These are phyloP conservation scores for Phengaris arion DNA, from an alignment of 2,888 invertebrate species.

Conservation along the genomic window DNA sequence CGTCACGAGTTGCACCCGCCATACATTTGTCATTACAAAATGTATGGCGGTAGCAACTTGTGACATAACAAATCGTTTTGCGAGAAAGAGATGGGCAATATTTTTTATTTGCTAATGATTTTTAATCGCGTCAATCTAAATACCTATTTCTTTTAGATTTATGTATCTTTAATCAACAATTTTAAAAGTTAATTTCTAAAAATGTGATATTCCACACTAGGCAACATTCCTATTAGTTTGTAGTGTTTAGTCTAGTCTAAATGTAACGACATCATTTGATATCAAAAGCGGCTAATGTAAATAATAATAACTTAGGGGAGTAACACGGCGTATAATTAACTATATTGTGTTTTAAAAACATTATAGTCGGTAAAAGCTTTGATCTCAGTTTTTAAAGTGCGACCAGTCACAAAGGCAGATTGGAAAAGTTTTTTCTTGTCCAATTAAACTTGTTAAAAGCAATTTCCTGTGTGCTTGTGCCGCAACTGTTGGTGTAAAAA, in stretches of 20 bases:
- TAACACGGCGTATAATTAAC: not conserved
- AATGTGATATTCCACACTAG: too few species aligned
- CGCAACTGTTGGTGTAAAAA: conserved; percentile 43
- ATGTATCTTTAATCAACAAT: too few species aligned
- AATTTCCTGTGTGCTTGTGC: conserved; percentile 63
- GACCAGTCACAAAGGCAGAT: conserved; percentile 70
- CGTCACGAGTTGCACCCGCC: too few species aligned
- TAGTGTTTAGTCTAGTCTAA: not conserved
- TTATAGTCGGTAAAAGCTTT: conserved; percentile 57
- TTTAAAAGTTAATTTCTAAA: too few species aligned
- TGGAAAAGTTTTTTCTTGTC: conserved; percentile 77
- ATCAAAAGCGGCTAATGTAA: not conserved
- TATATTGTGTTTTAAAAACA: conserved; percentile 47
- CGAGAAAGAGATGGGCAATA: too few species aligned
- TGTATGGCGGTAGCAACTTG: too few species aligned
- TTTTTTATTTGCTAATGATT: too few species aligned
- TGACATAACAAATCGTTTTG: too few species aligned
- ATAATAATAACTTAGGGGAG: not conserved
- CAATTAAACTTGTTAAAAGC: conserved; percentile 76
- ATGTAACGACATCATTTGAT: not conserved
- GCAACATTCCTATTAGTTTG: not conserved
- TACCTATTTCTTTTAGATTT: too few species aligned
- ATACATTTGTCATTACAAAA: too few species aligned
- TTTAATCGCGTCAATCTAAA: too few species aligned
- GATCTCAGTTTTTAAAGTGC: conserved; percentile 62